phyloP scores from a whole-genome alignment of 2,888 invertebrate species.

The Catocala fraxini region DNA sequence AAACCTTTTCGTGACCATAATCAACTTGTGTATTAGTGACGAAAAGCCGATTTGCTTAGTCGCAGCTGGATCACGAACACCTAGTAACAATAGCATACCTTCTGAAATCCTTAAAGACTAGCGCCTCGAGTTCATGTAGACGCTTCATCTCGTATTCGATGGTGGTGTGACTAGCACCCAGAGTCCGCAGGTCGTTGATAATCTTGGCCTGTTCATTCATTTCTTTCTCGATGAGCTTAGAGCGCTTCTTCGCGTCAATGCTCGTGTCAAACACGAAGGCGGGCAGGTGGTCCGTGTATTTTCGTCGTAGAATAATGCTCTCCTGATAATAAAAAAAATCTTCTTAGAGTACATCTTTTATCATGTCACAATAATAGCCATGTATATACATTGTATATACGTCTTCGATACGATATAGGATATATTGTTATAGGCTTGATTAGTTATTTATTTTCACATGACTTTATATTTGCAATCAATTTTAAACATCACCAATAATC shows the following conservation, averaged over 20 bases:
- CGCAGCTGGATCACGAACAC: too few relatives aligned
- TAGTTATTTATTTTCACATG: too few relatives aligned
- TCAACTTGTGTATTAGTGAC: too few relatives aligned
- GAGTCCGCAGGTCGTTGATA: slow-evolving; percentile 95
- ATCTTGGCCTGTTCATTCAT: slow-evolving; percentile 99
- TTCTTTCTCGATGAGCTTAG: slow-evolving; percentile 97
- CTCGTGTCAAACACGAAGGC: slow-evolving; percentile 94
- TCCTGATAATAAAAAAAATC: slow-evolving; percentile 76
- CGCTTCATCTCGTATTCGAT: slow-evolving; percentile 97
- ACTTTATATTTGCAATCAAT: too few relatives aligned
- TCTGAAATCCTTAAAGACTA: slow-evolving; percentile 97
- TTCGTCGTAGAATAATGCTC: slow-evolving; percentile 90
- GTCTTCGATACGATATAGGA: too few relatives aligned
- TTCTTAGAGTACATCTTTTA: too few relatives aligned
- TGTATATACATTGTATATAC: too few relatives aligned
- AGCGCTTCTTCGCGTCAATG: slow-evolving; percentile 93
- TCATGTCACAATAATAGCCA: too few relatives aligned
- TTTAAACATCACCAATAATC: too few relatives aligned
- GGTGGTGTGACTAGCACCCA: slow-evolving; percentile 96
- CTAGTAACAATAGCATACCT: slow-evolving; percentile 76
- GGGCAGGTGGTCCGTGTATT: slow-evolving; percentile 92
- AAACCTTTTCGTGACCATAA: too few relatives aligned
- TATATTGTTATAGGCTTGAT: too few relatives aligned
- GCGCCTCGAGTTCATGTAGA: slow-evolving; percentile 96
- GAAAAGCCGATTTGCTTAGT: too few relatives aligned